These are phyloP conservation scores for Leptothorax acervorum DNA, from an alignment of 2,888 invertebrate species.

Conservation along the genomic window DNA sequence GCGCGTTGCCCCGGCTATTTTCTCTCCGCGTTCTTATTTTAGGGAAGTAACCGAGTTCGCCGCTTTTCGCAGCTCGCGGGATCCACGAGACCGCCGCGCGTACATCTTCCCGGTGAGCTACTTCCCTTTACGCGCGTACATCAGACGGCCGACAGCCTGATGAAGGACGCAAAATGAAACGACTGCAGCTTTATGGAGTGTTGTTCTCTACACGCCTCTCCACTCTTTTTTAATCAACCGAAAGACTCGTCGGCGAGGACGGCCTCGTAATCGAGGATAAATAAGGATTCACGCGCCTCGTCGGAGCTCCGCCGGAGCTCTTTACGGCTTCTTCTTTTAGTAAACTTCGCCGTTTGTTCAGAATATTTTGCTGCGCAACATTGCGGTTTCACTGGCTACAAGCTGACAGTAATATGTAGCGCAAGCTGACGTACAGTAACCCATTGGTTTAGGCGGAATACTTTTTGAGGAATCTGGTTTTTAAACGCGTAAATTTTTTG, in stretches of 20 bases:
- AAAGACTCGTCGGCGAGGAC: constrained; percentile 47
- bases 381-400: constrained; percentile 10
- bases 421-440: constrained; percentile 28
- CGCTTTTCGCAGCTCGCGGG: constrained; percentile 2
- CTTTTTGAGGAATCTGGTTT: background rate
- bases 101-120: constrained; percentile 47
- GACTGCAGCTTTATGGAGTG: constrained; percentile 52
- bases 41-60: constrained; percentile 33
- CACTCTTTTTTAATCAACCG: constrained; percentile 55
- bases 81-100: constrained; percentile 20
- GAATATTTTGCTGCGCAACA: constrained; percentile 36
- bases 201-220: constrained; percentile 46
- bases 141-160: constrained; percentile 52
- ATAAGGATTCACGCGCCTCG: constrained; percentile 44
- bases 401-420: background rate
- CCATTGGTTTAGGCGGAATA: constrained; percentile 1
- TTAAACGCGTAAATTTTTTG: background rate
- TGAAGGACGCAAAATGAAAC: constrained; percentile 52
- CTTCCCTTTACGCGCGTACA: constrained; percentile 47
- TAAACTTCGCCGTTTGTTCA: constrained; percentile 41
- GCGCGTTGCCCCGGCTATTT: constrained; percentile 37
- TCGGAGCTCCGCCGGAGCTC: constrained; percentile 11
- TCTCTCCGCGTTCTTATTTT: constrained; percentile 49
- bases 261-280: constrained; percentile 54
- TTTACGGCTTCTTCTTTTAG: constrained; percentile 40